Percentiles rank a stretch among this genome's conserved stretches.
Evolutionary conservation across 2,797 vertebrate genomes (phyloP).

Genomic region (Steatocranus sp.): DNA sequence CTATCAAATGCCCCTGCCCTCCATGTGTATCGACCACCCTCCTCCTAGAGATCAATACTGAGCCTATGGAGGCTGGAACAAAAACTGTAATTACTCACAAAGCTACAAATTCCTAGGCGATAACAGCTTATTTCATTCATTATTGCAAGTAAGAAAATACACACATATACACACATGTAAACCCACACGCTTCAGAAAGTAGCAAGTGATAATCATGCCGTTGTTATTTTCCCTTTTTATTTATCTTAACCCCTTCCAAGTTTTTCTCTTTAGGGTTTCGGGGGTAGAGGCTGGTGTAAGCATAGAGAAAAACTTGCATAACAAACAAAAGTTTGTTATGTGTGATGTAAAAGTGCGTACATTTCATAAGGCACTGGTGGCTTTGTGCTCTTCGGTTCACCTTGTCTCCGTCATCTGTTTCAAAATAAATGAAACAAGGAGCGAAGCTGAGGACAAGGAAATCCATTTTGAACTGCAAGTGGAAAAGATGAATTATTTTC

Average conservation of each 20-base stretch:
- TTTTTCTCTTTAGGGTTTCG: background rate
- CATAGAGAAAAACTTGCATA: background rate
- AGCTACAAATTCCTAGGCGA: constrained; percentile 76
- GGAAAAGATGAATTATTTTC: constrained; percentile 90
- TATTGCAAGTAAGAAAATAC: constrained; percentile 55
- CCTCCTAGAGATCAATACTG: constrained; percentile 73
- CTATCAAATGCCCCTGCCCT: constrained; percentile 69
- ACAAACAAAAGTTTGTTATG: background rate
- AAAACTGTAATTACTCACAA: constrained; percentile 79
- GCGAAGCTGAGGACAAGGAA: constrained; percentile 8
- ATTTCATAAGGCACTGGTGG: background rate
- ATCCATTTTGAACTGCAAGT: constrained; percentile 78
- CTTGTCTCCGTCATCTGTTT: constrained; percentile 13
- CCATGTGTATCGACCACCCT: constrained; percentile 73
- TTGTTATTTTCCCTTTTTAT: constrained; percentile 1
- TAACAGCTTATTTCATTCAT: constrained; percentile 69
- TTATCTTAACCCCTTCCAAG: background rate
- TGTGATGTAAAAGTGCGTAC: background rate
- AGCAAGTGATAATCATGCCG: background rate
- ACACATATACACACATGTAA: background rate
- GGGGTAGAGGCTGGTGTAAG: too few species aligned
- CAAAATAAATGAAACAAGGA: constrained; percentile 1
- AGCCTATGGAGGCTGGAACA: constrained; percentile 69
- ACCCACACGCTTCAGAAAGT: background rate
- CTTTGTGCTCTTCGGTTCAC: background rate